Conservation (phyloP, 2,888 invertebrate species). For the Morpho achilles region DNA sequence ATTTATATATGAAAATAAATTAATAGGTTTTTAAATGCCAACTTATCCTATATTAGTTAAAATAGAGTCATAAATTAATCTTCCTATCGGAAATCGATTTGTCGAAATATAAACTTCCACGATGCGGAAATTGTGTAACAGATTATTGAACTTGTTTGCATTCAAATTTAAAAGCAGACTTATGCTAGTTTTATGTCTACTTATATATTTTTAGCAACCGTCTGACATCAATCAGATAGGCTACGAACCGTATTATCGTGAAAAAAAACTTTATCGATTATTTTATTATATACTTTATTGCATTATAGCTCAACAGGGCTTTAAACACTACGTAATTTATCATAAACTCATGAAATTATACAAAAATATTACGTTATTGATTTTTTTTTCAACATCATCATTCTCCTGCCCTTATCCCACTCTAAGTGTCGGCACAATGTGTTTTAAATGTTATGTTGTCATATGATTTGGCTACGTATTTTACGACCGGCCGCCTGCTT, state of each 20-base stretch:
- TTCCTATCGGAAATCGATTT: slow-evolving; percentile 3
- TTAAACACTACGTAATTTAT: neutral
- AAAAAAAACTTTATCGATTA: slow-evolving; percentile 3
- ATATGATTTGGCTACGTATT: too few species aligned
- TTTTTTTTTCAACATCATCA: too few species aligned
- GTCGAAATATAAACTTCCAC: too few species aligned
- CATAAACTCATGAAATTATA: neutral
- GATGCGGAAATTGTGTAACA: slow-evolving; percentile 26
- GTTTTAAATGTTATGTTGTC: too few species aligned
- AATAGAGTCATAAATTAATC: neutral
- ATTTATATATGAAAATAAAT: neutral
- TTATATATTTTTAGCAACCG: slow-evolving; percentile 25
- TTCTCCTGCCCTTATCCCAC: too few species aligned
- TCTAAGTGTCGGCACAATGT: too few species aligned
- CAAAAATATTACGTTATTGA: neutral
- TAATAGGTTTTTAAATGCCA: neutral
- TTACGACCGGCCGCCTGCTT: too few species aligned
- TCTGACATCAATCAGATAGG: slow-evolving; percentile 26
- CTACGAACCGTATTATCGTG: neutral
- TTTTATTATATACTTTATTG: neutral
- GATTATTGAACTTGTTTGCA: slow-evolving; percentile 33
- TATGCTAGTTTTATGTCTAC: slow-evolving; percentile 6
- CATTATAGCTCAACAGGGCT: neutral
- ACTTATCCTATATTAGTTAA: neutral
- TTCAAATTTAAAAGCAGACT: slow-evolving; percentile 25